Percentiles rank a stretch among this genome's conserved stretches.
Conservation (phyloP, 1,140 invertebrate species). For the Stenopsyche tienmushanensis region DNA sequence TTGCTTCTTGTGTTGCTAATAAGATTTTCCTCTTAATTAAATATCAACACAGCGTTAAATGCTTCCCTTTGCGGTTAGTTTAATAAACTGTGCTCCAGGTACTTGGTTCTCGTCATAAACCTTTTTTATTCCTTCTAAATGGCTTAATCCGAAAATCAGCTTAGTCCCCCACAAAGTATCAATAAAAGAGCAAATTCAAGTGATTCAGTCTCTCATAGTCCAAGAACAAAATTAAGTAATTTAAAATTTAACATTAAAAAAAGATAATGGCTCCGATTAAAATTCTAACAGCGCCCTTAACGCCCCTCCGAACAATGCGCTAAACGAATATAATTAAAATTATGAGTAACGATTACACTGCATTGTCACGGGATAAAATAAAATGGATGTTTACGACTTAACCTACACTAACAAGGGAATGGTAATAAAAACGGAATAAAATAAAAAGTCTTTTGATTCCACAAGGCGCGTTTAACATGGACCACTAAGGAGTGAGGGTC, state of each 20-base stretch:
- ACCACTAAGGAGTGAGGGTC: constrained; percentile 16
- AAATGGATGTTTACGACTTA: constrained; percentile 28
- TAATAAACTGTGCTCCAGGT: not conserved
- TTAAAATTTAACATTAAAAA: too few species aligned
- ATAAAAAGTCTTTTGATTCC: not conserved
- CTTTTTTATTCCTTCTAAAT: not conserved
- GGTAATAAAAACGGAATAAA: constrained; percentile 14
- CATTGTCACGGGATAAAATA: constrained; percentile 20
- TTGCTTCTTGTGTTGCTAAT: constrained; percentile 6
- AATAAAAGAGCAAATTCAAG: not conserved
- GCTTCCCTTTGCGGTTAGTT: constrained; percentile 13
- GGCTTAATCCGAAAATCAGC: not conserved
- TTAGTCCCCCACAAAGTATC: not conserved
- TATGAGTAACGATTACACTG: constrained; percentile 5
- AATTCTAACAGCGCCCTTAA: too few species aligned
- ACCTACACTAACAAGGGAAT: constrained; percentile 28
- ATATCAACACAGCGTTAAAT: constrained; percentile 3
- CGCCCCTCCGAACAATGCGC: not conserved
- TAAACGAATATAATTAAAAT: not conserved
- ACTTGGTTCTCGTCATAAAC: not conserved
- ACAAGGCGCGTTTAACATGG: constrained; percentile 1
- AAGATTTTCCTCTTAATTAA: constrained; percentile 38
- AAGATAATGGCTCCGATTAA: too few species aligned
- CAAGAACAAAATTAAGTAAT: too few species aligned
- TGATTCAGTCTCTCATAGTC: too few species aligned